Conservation (phyloP, 1,140 invertebrate species). For the Scaptomyza pallida region DNA sequence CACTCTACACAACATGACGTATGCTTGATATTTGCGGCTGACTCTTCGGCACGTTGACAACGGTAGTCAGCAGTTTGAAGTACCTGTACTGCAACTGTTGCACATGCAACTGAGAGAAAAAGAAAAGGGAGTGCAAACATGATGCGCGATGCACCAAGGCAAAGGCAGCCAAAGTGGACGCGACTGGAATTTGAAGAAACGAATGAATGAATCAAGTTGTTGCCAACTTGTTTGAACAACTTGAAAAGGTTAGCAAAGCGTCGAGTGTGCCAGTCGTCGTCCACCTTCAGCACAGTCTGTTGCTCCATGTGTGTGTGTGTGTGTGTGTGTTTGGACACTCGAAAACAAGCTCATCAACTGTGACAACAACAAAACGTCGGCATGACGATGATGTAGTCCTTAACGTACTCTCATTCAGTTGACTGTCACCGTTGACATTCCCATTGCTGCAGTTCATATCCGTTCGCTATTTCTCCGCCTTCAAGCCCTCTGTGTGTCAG, state of each 20-base stretch:
- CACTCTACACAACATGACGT: conserved; percentile 36
- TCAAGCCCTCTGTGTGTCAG: background rate
- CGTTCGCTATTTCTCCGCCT: conserved; percentile 23
- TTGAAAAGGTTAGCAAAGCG: conserved; percentile 57
- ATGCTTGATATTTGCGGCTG: conserved; percentile 59
- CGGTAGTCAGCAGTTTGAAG: conserved; percentile 50
- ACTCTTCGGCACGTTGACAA: conserved; percentile 18
- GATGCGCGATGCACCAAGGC: background rate
- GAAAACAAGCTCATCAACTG: conserved; percentile 66
- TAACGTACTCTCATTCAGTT: conserved; percentile 3
- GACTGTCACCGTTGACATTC: conserved; percentile 14
- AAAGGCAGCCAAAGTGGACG: conserved; percentile 54
- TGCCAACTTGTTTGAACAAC: conserved; percentile 46
- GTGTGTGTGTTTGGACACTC: conserved; percentile 42
- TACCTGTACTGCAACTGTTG: conserved; percentile 61
- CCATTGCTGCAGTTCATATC: conserved; percentile 50
- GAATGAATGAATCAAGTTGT: conserved; percentile 26
- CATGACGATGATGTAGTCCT: conserved; percentile 47
- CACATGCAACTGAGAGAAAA: conserved; percentile 43
- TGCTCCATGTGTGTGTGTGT: background rate
- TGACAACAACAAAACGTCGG: conserved; percentile 42
- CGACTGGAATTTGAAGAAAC: conserved; percentile 39
- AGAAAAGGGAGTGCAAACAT: conserved; percentile 67
- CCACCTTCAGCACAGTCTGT: conserved; percentile 6
- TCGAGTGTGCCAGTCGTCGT: background rate